Evolutionary conservation across 1,140 invertebrate genomes (phyloP).

Genomic region (Cyrtorhinus lividipennis): DNA sequence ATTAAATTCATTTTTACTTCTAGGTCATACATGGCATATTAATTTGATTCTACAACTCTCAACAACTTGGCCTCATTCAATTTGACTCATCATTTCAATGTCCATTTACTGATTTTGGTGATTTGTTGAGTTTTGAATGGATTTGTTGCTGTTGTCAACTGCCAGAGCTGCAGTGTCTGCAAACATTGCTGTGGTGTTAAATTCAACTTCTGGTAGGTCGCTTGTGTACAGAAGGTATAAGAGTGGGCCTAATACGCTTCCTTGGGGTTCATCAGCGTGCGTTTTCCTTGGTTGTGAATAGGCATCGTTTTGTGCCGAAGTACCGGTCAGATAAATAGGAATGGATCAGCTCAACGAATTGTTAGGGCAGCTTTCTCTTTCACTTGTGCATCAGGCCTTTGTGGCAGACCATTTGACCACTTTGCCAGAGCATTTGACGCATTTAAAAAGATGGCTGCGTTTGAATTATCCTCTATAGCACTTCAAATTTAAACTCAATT

Average conservation of each 20-base stretch:
- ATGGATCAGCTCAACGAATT: not conserved
- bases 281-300: not conserved
- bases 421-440: not conserved
- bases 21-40: too few species aligned
- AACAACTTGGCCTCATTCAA: too few species aligned
- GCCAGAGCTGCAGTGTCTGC: not conserved
- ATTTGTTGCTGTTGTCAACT: not conserved
- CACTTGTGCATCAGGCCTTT: not conserved
- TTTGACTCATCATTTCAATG: too few species aligned
- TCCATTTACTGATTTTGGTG: too few species aligned
- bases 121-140: not conserved
- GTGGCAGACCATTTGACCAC: not conserved
- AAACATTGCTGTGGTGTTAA: not conserved
- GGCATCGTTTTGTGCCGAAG: not conserved
- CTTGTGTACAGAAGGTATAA: not conserved
- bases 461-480: too few species aligned
- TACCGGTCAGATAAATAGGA: not conserved
- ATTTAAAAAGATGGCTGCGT: not conserved
- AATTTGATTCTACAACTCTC: too few species aligned
- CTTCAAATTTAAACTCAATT: too few species aligned
- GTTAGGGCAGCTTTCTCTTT: not conserved
- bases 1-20: too few species aligned
- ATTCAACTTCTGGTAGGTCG: not conserved
- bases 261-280: not conserved
- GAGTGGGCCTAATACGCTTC: not conserved